Percentiles rank a stretch among this genome's conserved stretches.
Evolutionary conservation across 2,888 invertebrate genomes (phyloP).

Genomic region (Blastobasis adustella): DNA sequence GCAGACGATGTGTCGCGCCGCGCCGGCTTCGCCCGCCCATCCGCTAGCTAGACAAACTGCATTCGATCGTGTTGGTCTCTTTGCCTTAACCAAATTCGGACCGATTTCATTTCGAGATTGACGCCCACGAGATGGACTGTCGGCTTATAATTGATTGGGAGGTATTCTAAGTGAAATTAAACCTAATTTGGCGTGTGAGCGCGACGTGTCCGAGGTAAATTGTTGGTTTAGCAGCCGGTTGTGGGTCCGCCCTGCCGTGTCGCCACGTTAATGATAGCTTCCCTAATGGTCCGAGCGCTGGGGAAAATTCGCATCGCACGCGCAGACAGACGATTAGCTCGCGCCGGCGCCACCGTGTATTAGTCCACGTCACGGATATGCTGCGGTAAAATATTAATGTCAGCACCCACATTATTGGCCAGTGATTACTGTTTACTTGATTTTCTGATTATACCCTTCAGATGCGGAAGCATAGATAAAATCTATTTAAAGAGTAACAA

Average conservation of each 20-base stretch:
- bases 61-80: slow-evolving; percentile 11
- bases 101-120: slow-evolving; percentile 1
- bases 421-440: slow-evolving; percentile 1
- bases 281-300: slow-evolving; percentile 51
- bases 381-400: slow-evolving; percentile 22
- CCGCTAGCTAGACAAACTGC: slow-evolving; percentile 29
- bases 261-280: slow-evolving; percentile 66
- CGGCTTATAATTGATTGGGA: slow-evolving; percentile 1
- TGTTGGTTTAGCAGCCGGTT: slow-evolving; percentile 36
- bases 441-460: neutral
- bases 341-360: slow-evolving; percentile 60
- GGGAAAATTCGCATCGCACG: slow-evolving; percentile 63
- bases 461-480: too few species aligned
- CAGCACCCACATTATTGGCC: too few species aligned
- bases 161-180: slow-evolving; percentile 27
- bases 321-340: slow-evolving; percentile 57
- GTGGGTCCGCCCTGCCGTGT: slow-evolving; percentile 43
- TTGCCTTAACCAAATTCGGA: slow-evolving; percentile 1
- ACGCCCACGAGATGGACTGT: neutral
- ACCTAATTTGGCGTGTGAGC: slow-evolving; percentile 25
- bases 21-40: slow-evolving; percentile 26
- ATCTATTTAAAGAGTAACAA: too few species aligned
- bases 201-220: slow-evolving; percentile 24
- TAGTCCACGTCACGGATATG: slow-evolving; percentile 58
- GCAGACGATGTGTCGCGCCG: slow-evolving; percentile 47